These are phyloP conservation scores for Eupristina koningsbergeri DNA, from an alignment of 1,140 invertebrate genomes.

Conservation along the genomic window DNA sequence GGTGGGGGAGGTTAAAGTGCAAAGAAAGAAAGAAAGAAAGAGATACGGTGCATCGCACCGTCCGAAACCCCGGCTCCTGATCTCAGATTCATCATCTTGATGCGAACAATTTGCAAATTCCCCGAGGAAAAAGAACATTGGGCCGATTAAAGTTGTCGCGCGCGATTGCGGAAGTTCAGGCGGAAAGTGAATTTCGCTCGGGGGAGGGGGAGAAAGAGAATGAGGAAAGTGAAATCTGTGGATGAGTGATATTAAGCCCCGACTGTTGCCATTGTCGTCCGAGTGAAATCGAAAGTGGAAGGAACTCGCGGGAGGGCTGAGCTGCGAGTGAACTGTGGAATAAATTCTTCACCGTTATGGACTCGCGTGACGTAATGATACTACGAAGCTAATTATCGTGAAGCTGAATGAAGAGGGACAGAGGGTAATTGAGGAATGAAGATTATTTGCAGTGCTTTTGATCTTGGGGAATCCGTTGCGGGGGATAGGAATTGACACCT, in stretches of 20 bases:
- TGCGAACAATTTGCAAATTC: no score
- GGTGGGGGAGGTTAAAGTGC: conserved; percentile 48
- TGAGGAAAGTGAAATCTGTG: conserved; percentile 17
- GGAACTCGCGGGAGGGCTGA: conserved; percentile 11
- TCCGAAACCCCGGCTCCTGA: neutral
- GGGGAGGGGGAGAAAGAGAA: neutral
- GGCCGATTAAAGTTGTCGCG: neutral
- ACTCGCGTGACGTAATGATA: conserved; percentile 2
- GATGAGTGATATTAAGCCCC: conserved; percentile 1
- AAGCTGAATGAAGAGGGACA: neutral
- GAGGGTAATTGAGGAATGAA: neutral
- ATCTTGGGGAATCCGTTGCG: neutral
- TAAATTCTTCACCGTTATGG: neutral
- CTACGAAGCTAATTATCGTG: conserved; percentile 3
- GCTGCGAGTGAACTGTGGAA: conserved; percentile 10
- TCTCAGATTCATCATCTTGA: no score
- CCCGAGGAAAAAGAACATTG: neutral
- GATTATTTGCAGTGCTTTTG: no score
- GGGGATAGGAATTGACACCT: no score
- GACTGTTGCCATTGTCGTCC: conserved; percentile 3
- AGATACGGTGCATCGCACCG: conserved; percentile 40
- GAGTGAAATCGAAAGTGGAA: conserved; percentile 39
- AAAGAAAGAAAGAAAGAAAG: neutral
- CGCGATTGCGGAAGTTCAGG: neutral
- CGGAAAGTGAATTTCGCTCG: conserved; percentile 9